These are phyloP conservation scores for Acrocephalus kingi DNA, from an alignment of 2,113 vertebrate species.

Conservation along the genomic window DNA sequence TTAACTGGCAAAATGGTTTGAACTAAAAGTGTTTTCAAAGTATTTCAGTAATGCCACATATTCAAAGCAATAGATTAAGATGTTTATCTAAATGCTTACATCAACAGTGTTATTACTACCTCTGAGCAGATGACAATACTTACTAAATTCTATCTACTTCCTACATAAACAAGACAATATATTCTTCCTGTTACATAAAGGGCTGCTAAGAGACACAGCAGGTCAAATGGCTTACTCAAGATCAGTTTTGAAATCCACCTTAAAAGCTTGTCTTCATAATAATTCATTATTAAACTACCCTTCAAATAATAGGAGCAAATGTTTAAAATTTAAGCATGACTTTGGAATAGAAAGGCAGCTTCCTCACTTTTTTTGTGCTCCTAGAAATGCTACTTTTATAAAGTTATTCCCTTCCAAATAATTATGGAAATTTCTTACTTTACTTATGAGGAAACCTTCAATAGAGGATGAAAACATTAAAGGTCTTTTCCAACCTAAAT, in stretches of 20 bases:
- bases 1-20: background rate
- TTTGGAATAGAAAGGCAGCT: background rate
- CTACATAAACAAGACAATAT: background rate
- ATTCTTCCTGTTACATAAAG: background rate
- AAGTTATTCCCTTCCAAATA: background rate
- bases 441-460: background rate
- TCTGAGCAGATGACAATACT: background rate
- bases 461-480: rapidly evolving
- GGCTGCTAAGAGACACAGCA: background rate
- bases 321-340: background rate
- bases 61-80: background rate
- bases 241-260: background rate
- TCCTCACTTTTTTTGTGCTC: background rate
- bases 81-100: background rate
- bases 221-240: background rate
- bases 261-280: background rate
- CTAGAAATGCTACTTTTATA: background rate
- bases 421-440: background rate
- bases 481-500: background rate
- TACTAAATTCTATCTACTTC: background rate
- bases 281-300: background rate
- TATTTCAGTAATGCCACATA: background rate
- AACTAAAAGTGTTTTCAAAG: background rate
- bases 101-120: background rate
- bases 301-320: background rate